phyloP scores from a whole-genome alignment of 2,113 vertebrate genomes.

The Hyperopisus bebe region DNA sequence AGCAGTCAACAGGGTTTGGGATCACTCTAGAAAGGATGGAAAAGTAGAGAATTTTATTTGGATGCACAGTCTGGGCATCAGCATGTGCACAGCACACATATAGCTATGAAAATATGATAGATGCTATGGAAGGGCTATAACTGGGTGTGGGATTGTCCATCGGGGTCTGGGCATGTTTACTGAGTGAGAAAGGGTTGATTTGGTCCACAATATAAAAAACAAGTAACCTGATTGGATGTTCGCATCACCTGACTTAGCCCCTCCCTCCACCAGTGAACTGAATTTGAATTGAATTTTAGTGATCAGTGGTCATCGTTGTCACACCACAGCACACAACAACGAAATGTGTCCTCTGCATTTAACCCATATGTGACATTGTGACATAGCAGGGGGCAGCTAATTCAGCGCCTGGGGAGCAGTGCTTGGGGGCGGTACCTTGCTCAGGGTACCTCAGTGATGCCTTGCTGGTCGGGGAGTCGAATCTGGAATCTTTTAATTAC shows the following conservation, averaged over 20 bases:
- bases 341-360: too few species aligned
- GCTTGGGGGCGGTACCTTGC: too few species aligned
- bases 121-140: neutral
- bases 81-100: neutral
- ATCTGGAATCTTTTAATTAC: too few species aligned
- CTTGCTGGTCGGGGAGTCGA: too few species aligned
- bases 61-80: neutral
- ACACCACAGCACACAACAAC: too few species aligned
- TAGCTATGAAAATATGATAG: neutral
- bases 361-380: too few species aligned
- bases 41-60: neutral
- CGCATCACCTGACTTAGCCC: neutral
- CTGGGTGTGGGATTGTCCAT: neutral
- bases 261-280: neutral
- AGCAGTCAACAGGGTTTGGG: neutral
- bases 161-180: neutral
- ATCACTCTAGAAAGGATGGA: neutral
- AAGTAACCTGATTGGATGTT: neutral
- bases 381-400: too few species aligned
- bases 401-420: too few species aligned
- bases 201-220: neutral
- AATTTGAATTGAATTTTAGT: too few species aligned
- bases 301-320: too few species aligned
- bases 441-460: too few species aligned
- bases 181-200: neutral